Base-by-base conservation (phyloP, 2,797 vertebrate species). In the Aulostomus chinensis region DNA sequence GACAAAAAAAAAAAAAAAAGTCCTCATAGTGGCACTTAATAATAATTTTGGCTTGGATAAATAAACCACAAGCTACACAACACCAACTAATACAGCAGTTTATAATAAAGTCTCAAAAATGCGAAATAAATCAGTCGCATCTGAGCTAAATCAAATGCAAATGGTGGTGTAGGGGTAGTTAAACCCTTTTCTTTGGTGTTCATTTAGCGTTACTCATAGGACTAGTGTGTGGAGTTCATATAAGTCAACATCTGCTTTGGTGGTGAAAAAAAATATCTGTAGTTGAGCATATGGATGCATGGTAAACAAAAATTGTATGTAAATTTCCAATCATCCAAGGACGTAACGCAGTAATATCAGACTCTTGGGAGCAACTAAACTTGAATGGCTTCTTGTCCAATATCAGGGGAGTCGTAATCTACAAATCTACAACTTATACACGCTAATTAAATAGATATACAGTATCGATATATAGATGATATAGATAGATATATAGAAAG, bases 351-450 rank as follows among this genome's bases (percentile, higher is more conserved):
- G 50, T 34, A 37, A 14, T 47, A 24, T 62, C 61, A 54, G 49
- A 52, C 58, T 39, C 47, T 36, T 40, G 51, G 16, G 29, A 45
- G 53, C 70, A 57, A 49, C 40, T 41, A 26, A 24, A 45, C 55
- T 73, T 57, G 69, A 81, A 83, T 83, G 63, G 59, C 47, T 52
- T 65, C 42, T 36, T 48, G 62, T n/a, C n/a, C n/a, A n/a, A n/a
- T n/a, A n/a, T 56, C 54, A 85, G 72, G 67, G 52, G 33, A 57
- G 39, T 41, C 47, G 29, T 83, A 79, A 82, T 65, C 78, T 80
- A 26, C 34, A 80, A 73, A 80, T 81, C 62, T 79, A 76, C 67
- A 80, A 80, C 65, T 78, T 80, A 83, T 80, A 85, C 71, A 86
- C 60, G 8, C 22, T 24, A 24, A 24, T 24, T n/a, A n/a, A n/a